Percentiles rank a stretch among this genome's conserved stretches.
phyloP scores from a whole-genome alignment of 2,888 invertebrate genomes.

The Seira sanloemensis region DNA sequence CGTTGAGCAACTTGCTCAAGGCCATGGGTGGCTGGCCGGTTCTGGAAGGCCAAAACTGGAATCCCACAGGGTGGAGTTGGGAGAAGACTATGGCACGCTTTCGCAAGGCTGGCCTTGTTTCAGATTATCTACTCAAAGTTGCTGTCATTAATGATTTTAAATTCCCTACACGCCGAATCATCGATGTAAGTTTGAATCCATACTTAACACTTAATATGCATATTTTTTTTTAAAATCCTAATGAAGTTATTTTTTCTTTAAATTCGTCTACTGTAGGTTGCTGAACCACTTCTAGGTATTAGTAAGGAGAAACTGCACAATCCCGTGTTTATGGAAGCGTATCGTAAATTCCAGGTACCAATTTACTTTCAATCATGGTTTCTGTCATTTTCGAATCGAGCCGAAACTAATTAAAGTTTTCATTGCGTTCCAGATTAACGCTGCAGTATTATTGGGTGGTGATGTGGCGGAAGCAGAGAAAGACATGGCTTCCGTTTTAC shows the following conservation, averaged over 20 bases:
- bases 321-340: slow-evolving; percentile 82
- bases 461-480: slow-evolving; percentile 81
- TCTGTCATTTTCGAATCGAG: too few relatives aligned
- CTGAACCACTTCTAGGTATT: slow-evolving; percentile 75
- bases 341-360: slow-evolving; percentile 84
- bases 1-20: slow-evolving; percentile 75
- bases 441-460: slow-evolving; percentile 90
- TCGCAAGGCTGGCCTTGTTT: slow-evolving; percentile 86
- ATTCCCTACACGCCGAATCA: slow-evolving; percentile 88
- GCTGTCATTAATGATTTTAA: slow-evolving; percentile 91
- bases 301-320: slow-evolving; percentile 74
- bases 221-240: background rate
- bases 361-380: background rate
- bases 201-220: too few relatives aligned
- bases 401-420: background rate
- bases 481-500: slow-evolving; percentile 87
- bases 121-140: slow-evolving; percentile 92
- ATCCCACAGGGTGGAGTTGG: slow-evolving; percentile 77
- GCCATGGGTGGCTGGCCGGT: slow-evolving; percentile 78
- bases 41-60: slow-evolving; percentile 74
- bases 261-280: slow-evolving; percentile 72
- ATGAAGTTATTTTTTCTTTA: background rate
- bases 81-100: slow-evolving; percentile 89
- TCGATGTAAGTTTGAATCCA: slow-evolving; percentile 88
- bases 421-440: slow-evolving; percentile 79